Evolutionary conservation across 2,888 invertebrate genomes (phyloP).

Genomic region (Buathra laborator): DNA sequence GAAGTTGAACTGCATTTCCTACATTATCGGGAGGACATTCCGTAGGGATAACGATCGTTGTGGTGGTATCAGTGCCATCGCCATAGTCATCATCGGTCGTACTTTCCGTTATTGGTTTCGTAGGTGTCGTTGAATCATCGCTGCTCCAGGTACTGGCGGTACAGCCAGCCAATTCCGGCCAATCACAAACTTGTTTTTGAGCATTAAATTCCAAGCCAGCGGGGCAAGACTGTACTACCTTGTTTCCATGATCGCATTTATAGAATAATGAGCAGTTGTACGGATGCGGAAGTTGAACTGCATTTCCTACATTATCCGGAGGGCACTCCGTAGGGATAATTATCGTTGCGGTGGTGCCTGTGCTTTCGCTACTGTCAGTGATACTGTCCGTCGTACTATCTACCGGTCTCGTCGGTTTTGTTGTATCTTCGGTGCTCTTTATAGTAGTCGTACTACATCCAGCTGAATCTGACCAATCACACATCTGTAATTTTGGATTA

Average conservation of each 20-base stretch:
- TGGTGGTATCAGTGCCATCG: neutral
- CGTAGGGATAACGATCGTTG: neutral
- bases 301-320: neutral
- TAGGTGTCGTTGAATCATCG: neutral
- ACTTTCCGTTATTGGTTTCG: neutral
- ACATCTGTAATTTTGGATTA: slow-evolving; percentile 59
- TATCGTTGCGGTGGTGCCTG: neutral
- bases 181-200: slow-evolving; percentile 57
- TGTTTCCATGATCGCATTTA: slow-evolving; percentile 60
- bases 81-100: neutral
- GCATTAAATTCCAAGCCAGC: slow-evolving; percentile 61
- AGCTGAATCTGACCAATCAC: slow-evolving; percentile 66
- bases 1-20: slow-evolving; percentile 34
- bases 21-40: slow-evolving; percentile 52
- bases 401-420: neutral
- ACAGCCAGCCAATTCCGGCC: slow-evolving; percentile 59
- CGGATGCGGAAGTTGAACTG: slow-evolving; percentile 57
- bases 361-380: neutral
- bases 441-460: slow-evolving; percentile 42
- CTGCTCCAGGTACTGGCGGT: neutral
- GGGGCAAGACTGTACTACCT: slow-evolving; percentile 51
- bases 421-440: neutral
- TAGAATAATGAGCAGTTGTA: slow-evolving; percentile 61
- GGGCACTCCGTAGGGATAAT: slow-evolving; percentile 54
- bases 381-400: neutral